Evolutionary conservation across 2,888 invertebrate genomes (phyloP), one percentile per base, ranked within the genome.

Genomic region (Drosophila nr. perissopoda): DNA sequence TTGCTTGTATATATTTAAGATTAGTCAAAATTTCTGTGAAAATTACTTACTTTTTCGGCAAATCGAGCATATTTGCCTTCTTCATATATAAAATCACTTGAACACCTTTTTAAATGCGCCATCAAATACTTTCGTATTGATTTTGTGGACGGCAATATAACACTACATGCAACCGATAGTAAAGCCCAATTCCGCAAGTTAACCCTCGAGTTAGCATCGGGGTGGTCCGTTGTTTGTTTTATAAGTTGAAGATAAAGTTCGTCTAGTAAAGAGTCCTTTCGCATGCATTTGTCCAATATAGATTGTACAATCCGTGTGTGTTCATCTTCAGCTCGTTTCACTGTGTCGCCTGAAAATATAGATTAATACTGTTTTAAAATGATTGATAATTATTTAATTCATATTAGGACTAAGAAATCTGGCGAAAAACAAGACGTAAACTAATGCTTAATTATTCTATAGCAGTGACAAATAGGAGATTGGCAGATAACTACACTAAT

Each of bases 21-120:
- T 40, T 40, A 40, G 4, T 38, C n/a, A 40, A 48, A 18, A 25
- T 2, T 10, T 36, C 2, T 18, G 21, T 49, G 27, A 2, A 51
- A 59, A 53, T 18, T 0, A 54, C 70, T 74, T 92, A 95, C 96
- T 94, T 97, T 97, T 90, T 98, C 97, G 16, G 98, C 98, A 91
- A 98, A 97, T 77, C 98, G 94, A 0, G 99, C 98, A 93, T 97
- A 99, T 94, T 98, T 97, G 51, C 98, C 98, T 93, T 99, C 98
- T 93, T 98, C 98, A 0, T 97, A 97, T 0, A 97, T 95, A 83
- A 96, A 97, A 93, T 97, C 97, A 74, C 97, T 96, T 36, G 98
- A 96, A 91, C 98, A 97, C 86, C 97, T 95, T 82, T 98, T 96
- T 88, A 99, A 94, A 92, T 99, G 99, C 0, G 98, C 96, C 52